phyloP scores from a whole-genome alignment of 2,113 vertebrate genomes.

The Xyliphius kryptos region DNA sequence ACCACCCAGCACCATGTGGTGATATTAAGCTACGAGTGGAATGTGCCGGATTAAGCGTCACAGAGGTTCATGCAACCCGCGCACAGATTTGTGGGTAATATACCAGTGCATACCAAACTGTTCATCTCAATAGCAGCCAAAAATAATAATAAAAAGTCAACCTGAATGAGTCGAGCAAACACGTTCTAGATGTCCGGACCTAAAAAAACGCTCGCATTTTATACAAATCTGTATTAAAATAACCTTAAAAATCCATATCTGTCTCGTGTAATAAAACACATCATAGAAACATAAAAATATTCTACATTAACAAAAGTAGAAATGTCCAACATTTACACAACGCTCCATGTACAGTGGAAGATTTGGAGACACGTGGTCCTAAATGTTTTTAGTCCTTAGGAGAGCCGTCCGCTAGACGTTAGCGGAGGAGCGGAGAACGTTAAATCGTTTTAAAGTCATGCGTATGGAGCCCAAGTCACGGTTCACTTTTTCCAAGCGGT shows the following conservation, averaged over 20 bases:
- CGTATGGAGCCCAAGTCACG: constrained; percentile 85
- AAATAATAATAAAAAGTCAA: constrained; percentile 39
- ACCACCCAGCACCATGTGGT: too few relatives aligned
- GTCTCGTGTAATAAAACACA: constrained; percentile 48
- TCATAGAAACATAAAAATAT: constrained; percentile 51
- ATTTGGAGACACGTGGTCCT: constrained; percentile 30
- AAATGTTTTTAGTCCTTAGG: constrained; percentile 25
- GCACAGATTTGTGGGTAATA: background rate
- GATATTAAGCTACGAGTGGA: too few relatives aligned
- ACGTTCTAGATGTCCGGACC: constrained; percentile 42
- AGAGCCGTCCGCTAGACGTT: constrained; percentile 72
- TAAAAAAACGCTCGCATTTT: constrained; percentile 56
- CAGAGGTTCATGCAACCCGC: background rate
- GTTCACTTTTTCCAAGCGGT: constrained; percentile 85
- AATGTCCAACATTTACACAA: constrained; percentile 53
- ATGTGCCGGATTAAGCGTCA: too few relatives aligned
- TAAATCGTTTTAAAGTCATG: constrained; percentile 91
- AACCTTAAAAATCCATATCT: constrained; percentile 54
- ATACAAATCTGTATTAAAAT: constrained; percentile 67
- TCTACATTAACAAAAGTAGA: constrained; percentile 57
- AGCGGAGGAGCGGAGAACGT: constrained; percentile 82
- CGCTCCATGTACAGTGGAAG: constrained; percentile 44
- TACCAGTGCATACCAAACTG: background rate
- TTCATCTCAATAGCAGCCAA: constrained; percentile 8
- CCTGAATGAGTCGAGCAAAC: constrained; percentile 48